Base-by-base conservation (phyloP, 2,113 vertebrate species). In the Sisor rabdophorus region DNA sequence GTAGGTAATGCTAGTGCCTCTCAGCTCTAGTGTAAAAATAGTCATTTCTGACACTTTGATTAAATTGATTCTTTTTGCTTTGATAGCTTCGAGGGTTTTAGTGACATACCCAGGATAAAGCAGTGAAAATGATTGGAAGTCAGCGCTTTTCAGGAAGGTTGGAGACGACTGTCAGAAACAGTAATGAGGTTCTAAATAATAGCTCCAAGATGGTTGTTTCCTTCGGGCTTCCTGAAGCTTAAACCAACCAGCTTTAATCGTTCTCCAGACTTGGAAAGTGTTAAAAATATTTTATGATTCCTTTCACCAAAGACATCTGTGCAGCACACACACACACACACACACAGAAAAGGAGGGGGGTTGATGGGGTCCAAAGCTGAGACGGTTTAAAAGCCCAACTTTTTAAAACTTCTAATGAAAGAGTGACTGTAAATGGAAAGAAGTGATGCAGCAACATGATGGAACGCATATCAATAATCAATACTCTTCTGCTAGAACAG, bases 351-450 rank as follows among this genome's bases (percentile, higher is more conserved):
- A 44, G 22, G 15, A 22, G 7, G 16, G 1, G 16, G 16, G 50
- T 17, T 52, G 15, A 24, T 71, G 53, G 81, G 84, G 63, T 84
- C 81, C 73, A 85, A 70, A 84, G 86, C 79, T 58, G 16, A 83
- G 50, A 84, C 68, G 55, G 75, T 82, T 78, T 81, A 82, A 85
- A 84, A 84, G 76, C 74, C 36, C 22, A 72, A 59, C 63, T 81
- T 44, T 44, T 75, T 68, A 68, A 60, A 84, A 76, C 67, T 16
- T 26, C 60, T 73, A 79, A 58, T 48, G 68, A 36, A 71, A 55
- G 71, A 63, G 55, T 15, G 59, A 11, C 54, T 82, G 44, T 70
- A 55, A 61, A 30, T 67, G 59, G 71, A 48, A 67, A 68, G 47
- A 30, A 70, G 60, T 67, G 30, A 59, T 78, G 68, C 17, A 47